Evolutionary conservation across 2,797 vertebrate genomes (phyloP), one percentile per base, ranked within the genome.

Genomic region (Micropoecilia bifurca): DNA sequence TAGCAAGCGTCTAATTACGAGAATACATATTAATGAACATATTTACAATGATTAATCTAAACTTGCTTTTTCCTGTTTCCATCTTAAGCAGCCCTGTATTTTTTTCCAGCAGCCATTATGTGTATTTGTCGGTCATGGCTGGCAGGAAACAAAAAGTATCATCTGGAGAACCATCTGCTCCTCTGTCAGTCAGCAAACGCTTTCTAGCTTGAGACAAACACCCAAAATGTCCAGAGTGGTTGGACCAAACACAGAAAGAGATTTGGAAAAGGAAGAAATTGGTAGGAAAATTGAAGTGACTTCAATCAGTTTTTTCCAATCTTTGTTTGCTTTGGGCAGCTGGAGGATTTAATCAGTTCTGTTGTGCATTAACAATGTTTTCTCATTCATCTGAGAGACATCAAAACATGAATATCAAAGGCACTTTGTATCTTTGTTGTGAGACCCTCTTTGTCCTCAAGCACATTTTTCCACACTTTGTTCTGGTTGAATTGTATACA

Each of bases 91-190:
- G 39, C 47, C 3, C 75, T 83, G 28, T 77, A 30, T 30, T 33
- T 79, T 85, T 77, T 87, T 77, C 48, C 55, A 77, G 82, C 78
- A 71, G 43, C 90, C 85, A 82, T 91, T 92, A 87, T 41, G 41
- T 41, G 28, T 80, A 59, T 81, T 82, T 77, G 50, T 63, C 7
- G 33, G 66, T 59, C 71, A 13, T 22, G 77, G 87, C 85, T 92
- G 88, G 82, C 76, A 79, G 80, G 85, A 84, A 88, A 41, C 41
- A 85, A 85, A 76, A 77, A 47, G 12, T 80, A 75, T 91, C 78
- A 85, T 93, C 89, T 91, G 86, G 75, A 77, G 79, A 79, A 53
- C 86, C 87, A 90, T 93, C 92, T 80, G 80, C 89, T 63, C 30
- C 43, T 88, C 82, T 80, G 72, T 83, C 82, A 79, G 71, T 48